phyloP scores from a whole-genome alignment of 2,113 vertebrate species.

The Mesoclemmys tuberculata region DNA sequence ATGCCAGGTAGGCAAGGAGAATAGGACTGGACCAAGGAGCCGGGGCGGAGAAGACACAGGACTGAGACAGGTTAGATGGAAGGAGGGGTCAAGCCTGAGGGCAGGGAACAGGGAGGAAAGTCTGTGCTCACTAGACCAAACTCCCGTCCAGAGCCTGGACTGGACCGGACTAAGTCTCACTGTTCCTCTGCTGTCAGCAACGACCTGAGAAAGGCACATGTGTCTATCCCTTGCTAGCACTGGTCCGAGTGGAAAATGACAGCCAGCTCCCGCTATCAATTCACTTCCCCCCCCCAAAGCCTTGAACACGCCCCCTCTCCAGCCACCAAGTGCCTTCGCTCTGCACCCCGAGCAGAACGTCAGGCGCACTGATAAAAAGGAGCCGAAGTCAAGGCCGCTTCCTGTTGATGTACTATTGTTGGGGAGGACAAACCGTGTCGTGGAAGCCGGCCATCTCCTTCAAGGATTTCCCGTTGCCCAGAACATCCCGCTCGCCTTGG shows the following conservation, averaged over 20 bases:
- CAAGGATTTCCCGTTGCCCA: slow-evolving; percentile 67
- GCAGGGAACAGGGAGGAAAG: background rate
- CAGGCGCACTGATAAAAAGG: background rate
- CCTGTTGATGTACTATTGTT: slow-evolving; percentile 67
- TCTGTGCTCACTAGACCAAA: background rate
- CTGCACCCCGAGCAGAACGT: background rate
- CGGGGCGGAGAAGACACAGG: background rate
- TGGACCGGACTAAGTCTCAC: too few relatives aligned
- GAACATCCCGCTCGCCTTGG: slow-evolving; percentile 57
- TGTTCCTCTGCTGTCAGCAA: background rate
- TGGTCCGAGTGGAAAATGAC: background rate
- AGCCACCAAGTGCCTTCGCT: background rate
- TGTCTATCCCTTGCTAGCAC: too few relatives aligned
- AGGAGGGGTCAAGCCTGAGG: background rate
- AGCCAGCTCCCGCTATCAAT: background rate
- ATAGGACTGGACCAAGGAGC: background rate
- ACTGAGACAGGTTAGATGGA: background rate
- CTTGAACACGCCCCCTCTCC: background rate
- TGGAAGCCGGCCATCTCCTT: slow-evolving; percentile 18
- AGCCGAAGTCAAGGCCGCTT: slow-evolving; percentile 54
- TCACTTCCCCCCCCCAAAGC: background rate
- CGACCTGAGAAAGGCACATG: background rate
- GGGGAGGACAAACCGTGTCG: slow-evolving; percentile 14
- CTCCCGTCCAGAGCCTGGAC: background rate
- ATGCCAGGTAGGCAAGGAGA: background rate